Conservation (phyloP, 2,797 vertebrate species). For the Australoheros facetus region DNA sequence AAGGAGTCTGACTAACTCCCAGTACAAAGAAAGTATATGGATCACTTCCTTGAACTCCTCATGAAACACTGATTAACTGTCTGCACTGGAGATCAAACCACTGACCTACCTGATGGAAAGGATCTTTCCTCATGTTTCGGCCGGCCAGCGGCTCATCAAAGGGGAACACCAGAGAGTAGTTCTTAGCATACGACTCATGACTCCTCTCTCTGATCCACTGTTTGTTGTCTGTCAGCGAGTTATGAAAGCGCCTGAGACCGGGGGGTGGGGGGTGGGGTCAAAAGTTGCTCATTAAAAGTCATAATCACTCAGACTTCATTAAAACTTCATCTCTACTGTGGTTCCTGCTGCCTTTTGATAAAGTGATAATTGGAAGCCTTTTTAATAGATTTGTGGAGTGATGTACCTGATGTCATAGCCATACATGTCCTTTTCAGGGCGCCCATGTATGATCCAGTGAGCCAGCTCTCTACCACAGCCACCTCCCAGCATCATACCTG, state of each 20-base stretch:
- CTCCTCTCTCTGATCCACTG: constrained; percentile 94
- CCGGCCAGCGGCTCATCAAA: constrained; percentile 93
- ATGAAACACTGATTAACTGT: not conserved
- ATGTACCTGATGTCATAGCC: constrained; percentile 93
- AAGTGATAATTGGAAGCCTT: not conserved
- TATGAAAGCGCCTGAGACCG: constrained; percentile 85
- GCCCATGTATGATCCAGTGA: constrained; percentile 92
- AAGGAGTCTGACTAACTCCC: not conserved
- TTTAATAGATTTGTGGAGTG: not conserved
- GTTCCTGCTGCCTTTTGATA: constrained; percentile 8
- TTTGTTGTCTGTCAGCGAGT: constrained; percentile 84
- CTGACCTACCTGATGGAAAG: constrained; percentile 87
- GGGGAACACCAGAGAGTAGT: constrained; percentile 93
- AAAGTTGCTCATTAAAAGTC: constrained; percentile 35
- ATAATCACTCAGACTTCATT: constrained; percentile 6
- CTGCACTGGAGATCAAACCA: not conserved
- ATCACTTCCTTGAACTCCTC: constrained; percentile 18
- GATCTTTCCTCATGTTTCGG: constrained; percentile 88
- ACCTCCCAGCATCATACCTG: constrained; percentile 98
- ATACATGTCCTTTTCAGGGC: constrained; percentile 96
- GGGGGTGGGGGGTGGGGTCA: not conserved
- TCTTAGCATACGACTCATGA: constrained; percentile 96
- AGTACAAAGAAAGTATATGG: not conserved
- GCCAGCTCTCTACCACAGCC: constrained; percentile 96
- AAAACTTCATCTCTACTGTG: not conserved